Conservation (phyloP, 2,113 vertebrate genomes). For the Australoheros scitulus region DNA sequence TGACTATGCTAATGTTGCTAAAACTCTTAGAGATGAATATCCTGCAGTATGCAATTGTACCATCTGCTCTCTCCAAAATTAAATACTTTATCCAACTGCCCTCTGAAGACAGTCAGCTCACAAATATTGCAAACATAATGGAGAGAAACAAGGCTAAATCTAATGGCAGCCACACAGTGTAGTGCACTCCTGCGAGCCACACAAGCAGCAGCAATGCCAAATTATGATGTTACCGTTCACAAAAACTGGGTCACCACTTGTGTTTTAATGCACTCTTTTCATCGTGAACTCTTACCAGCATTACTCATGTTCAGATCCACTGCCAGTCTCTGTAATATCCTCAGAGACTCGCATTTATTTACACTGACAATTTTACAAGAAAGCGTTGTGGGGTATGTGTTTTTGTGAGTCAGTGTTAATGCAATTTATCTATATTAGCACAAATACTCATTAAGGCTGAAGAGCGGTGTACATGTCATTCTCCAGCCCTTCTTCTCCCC, state of each 20-base stretch:
- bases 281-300: constrained; percentile 47
- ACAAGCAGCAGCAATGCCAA: constrained; percentile 43
- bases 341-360: constrained; percentile 3
- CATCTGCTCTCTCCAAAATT: background rate
- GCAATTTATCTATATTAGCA: background rate
- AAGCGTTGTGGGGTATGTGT: background rate
- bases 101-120: background rate
- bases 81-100: background rate
- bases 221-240: constrained; percentile 44
- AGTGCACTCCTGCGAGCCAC: constrained; percentile 5
- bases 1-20: background rate
- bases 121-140: background rate
- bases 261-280: constrained; percentile 44
- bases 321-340: constrained; percentile 30
- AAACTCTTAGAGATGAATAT: background rate
- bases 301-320: constrained; percentile 39
- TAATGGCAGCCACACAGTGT: constrained; percentile 11
- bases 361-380: background rate
- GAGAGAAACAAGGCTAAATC: constrained; percentile 2
- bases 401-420: background rate
- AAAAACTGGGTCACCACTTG: constrained; percentile 67
- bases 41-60: background rate
- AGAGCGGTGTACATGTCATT: constrained; percentile 27
- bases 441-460: constrained; percentile 2
- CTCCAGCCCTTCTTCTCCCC: constrained; percentile 17